phyloP scores from a whole-genome alignment of 1,140 invertebrate genomes.

The Drosophila bifasciata region DNA sequence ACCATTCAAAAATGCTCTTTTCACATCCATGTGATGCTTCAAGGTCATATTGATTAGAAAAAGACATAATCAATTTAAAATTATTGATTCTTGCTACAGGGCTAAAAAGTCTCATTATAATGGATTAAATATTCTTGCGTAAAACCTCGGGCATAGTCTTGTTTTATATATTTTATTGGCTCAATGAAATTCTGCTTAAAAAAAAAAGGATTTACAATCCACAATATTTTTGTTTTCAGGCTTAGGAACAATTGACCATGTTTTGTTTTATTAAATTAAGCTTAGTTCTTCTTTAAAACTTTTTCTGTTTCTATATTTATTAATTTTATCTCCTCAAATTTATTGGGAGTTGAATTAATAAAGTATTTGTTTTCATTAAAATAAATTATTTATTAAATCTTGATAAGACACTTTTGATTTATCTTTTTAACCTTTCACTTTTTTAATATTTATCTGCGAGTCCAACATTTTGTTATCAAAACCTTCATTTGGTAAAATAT shows the following conservation, averaged over 20 bases:
- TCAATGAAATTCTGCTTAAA: slow-evolving; percentile 73
- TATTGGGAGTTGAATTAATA: no score
- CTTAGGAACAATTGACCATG: slow-evolving; percentile 73
- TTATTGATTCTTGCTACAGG: slow-evolving; percentile 34
- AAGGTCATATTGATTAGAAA: slow-evolving; percentile 84
- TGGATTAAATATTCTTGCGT: slow-evolving; percentile 38
- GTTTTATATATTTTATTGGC: slow-evolving; percentile 81
- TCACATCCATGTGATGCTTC: slow-evolving; percentile 66
- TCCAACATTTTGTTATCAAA: no score
- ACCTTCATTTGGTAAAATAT: no score
- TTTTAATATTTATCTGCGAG: slow-evolving; percentile 14
- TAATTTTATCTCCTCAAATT: slow-evolving; percentile 65
- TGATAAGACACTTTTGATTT: slow-evolving; percentile 28
- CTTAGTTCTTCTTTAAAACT: slow-evolving; percentile 81
- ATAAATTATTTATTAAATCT: no score
- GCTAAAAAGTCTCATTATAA: slow-evolving; percentile 47
- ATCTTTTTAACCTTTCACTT: slow-evolving; percentile 64
- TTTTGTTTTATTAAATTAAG: slow-evolving; percentile 77
- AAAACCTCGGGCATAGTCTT: slow-evolving; percentile 69
- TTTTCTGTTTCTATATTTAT: slow-evolving; percentile 38
- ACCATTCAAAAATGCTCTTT: slow-evolving; percentile 2
- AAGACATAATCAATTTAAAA: slow-evolving; percentile 70
- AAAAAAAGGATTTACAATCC: slow-evolving; percentile 79
- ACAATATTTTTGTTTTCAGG: slow-evolving; percentile 77
- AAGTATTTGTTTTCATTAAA: no score